These are phyloP conservation scores for Trichomycterus rosablanca DNA, from an alignment of 2,113 vertebrate species.

Conservation along the genomic window DNA sequence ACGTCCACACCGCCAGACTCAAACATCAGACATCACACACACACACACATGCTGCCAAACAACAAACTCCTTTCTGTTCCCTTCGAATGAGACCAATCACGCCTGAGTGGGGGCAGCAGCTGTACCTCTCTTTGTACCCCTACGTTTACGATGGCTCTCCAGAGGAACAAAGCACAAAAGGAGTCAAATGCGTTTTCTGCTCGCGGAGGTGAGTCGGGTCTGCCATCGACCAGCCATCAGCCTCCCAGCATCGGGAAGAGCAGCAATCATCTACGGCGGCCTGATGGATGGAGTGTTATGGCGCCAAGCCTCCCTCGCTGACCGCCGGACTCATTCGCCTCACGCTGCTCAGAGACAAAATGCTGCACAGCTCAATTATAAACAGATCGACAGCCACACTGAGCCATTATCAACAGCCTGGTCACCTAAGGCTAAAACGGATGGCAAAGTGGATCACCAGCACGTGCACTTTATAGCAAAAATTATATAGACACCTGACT, in stretches of 20 bases:
- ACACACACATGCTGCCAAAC: conserved; percentile 19
- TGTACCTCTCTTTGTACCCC: conserved; percentile 38
- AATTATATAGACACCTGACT: too few relatives aligned
- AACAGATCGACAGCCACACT: conserved; percentile 44
- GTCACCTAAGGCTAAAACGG: conserved; percentile 26
- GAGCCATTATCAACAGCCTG: conserved; percentile 32
- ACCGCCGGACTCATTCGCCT: conserved; percentile 22
- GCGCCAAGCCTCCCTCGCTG: conserved; percentile 23
- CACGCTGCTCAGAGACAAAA: conserved; percentile 41
- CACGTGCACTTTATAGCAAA: too few relatives aligned
- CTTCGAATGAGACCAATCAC: conserved; percentile 43
- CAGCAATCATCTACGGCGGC: conserved; percentile 31
- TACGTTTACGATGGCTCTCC: conserved; percentile 44
- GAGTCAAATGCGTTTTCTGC: conserved; percentile 49
- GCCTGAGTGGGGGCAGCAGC: conserved; percentile 37
- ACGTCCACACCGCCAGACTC: conserved; percentile 14
- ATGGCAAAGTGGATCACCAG: conserved; percentile 13
- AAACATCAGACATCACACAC: conserved; percentile 22
- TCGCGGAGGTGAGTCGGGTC: conserved; percentile 39
- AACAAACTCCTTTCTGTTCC: conserved; percentile 39
- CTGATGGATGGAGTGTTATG: conserved; percentile 37
- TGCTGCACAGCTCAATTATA: conserved; percentile 47
- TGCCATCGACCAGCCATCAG: conserved; percentile 42
- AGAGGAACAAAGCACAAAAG: conserved; percentile 39
- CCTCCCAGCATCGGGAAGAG: conserved; percentile 28